Conservation (phyloP, 2,797 vertebrate genomes). For the Pseudomugil tenellus region DNA sequence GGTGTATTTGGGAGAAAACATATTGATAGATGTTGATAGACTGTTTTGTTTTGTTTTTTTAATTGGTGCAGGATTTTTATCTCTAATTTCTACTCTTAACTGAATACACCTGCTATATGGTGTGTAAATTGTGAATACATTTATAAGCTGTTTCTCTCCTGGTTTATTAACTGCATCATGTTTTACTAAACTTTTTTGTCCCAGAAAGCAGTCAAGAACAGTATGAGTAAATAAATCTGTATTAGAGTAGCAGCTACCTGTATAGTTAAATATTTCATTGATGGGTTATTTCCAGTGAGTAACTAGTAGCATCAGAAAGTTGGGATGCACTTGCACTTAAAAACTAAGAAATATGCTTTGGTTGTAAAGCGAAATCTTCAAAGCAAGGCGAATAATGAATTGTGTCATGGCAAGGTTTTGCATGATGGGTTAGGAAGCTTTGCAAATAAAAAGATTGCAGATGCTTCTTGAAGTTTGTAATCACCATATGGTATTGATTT, state of each 20-base stretch:
- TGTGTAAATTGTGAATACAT: conserved; percentile 25
- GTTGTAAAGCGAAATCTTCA: not conserved
- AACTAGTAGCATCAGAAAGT: conserved; percentile 39
- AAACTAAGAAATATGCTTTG: not conserved
- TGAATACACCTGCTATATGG: not conserved
- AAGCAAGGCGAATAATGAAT: not conserved
- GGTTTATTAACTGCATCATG: conserved; percentile 16
- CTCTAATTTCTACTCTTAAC: not conserved
- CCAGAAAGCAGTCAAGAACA: conserved; percentile 38
- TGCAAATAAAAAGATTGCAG: not conserved
- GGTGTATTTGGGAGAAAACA: not conserved
- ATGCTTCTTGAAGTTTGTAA: not conserved
- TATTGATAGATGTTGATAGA: not conserved
- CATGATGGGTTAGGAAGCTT: not conserved
- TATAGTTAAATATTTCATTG: conserved; percentile 74
- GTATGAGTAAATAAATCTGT: conserved; percentile 72
- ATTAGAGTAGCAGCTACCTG: conserved; percentile 67
- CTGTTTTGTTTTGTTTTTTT: too few species aligned
- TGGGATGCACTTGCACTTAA: conserved; percentile 11
- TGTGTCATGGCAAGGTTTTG: not conserved
- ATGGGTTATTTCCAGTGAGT: conserved; percentile 57
- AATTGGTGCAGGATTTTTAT: not conserved
- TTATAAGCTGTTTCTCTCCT: conserved; percentile 1
- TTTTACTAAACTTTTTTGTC: conserved; percentile 40
- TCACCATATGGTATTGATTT: not conserved